These are phyloP conservation scores for Globodera rostochiensis DNA, from an alignment of 1,140 invertebrate species.

Conservation along the genomic window DNA sequence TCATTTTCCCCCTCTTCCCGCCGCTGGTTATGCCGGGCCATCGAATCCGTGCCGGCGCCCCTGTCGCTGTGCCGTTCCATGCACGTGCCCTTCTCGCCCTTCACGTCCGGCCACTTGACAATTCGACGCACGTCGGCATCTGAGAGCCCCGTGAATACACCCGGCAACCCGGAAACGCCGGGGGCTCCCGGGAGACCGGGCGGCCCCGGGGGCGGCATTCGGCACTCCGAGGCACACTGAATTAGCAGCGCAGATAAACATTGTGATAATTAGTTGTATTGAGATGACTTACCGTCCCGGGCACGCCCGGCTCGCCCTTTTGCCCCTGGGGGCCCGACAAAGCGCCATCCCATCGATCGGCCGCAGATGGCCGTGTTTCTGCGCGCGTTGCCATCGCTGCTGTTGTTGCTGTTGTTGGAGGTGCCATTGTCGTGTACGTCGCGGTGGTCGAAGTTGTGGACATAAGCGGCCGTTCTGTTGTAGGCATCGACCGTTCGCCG, in stretches of 20 bases:
- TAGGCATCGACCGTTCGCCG: no score
- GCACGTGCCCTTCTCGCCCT: conserved; percentile 48
- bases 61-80: not conserved
- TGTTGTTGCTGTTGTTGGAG: not conserved
- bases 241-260: conserved; percentile 23
- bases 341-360: not conserved
- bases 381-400: not conserved
- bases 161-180: conserved; percentile 23
- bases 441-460: not conserved
- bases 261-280: not conserved
- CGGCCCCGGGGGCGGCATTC: conserved; percentile 34
- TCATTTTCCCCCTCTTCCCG: no score
- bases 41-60: not conserved
- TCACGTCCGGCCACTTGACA: conserved; percentile 47
- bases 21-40: not conserved
- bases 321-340: conserved; percentile 34
- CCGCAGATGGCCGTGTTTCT: not conserved
- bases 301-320: conserved; percentile 41
- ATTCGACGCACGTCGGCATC: conserved; percentile 54
- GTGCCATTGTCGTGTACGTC: not conserved
- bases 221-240: conserved; percentile 14
- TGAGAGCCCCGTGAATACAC: conserved; percentile 44
- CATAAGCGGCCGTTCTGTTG: not conserved
- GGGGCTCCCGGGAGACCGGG: conserved; percentile 45
- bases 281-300: conserved; percentile 17